Conservation (phyloP, 2,888 invertebrate species). For the Byasa hedistus region DNA sequence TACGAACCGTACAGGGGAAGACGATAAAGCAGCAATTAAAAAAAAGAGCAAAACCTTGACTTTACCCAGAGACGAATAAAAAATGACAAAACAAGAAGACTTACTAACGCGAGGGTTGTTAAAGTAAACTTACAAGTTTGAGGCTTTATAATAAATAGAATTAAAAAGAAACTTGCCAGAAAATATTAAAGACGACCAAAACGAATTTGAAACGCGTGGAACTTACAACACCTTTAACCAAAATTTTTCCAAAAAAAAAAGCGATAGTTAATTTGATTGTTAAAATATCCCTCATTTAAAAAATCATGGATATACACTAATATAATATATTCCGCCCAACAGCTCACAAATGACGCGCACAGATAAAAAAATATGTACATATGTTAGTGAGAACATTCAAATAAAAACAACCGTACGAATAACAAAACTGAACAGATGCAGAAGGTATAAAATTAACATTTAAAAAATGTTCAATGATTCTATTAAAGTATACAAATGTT, state of each 20-base stretch:
- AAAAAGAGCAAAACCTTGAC: conserved; percentile 1
- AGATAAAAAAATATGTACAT: conserved; percentile 29
- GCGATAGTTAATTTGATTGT: too few species aligned
- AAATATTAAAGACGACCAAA: too few species aligned
- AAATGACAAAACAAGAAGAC: background rate
- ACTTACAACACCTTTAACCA: too few species aligned
- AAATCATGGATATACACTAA: conserved; percentile 7
- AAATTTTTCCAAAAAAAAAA: too few species aligned
- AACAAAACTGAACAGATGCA: conserved; percentile 23
- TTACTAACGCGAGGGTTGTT: background rate
- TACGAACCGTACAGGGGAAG: background rate
- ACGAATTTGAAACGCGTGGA: too few species aligned
- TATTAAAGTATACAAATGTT: background rate
- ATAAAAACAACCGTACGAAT: conserved; percentile 21
- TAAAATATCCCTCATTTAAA: background rate
- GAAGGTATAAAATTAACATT: background rate
- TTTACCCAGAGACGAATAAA: background rate
- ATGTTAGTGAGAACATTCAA: conserved; percentile 25
- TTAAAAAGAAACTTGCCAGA: too few species aligned
- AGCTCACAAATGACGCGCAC: conserved; percentile 26
- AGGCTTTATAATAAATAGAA: too few species aligned
- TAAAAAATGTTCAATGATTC: background rate
- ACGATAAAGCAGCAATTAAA: background rate
- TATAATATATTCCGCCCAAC: conserved; percentile 29
- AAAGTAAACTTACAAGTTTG: too few species aligned